Base-by-base conservation (phyloP, 2,113 vertebrate genomes). In the Protobothrops flavoviridis region DNA sequence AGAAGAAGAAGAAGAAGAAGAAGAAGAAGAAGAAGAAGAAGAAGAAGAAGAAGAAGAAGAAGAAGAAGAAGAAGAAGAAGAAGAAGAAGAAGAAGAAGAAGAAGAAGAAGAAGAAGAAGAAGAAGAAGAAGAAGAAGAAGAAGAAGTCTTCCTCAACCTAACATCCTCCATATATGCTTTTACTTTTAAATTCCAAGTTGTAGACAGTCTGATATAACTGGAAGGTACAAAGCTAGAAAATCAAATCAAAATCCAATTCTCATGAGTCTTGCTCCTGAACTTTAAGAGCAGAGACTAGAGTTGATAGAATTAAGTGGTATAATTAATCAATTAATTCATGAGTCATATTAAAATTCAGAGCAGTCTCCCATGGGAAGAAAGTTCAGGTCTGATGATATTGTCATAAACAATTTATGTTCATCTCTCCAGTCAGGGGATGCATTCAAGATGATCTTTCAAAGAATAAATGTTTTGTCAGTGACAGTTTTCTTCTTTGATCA, bases 281-380 rank as follows among this genome's bases (percentile, higher is more conserved):
- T 3, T 29, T 24, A 93, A 85, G 33, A 94, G 91, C 0, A 7
- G 81, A 89, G 81, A 93, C 86, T 90, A 53, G 55, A 86, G 81
- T 43, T 90, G 88, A 93, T 64, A 93, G 81, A 93, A 93, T 93
- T 93, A 90, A 93, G 61, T 93, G 92, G 74, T 90, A 93, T 90
- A 93, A 93, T 93, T 90, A 90, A 87, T 90, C 92, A 24, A 87
- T 93, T 93, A 93, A 93, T 93, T 87, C 92, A 93, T 93, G 89
- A 93, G 64, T 86, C 89, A 90, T 64, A 90, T 93, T 93, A 90
- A 93, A 87, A 93, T 90, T 90, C 89, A 93, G 92, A 90, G 74
- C 45, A 26, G 81, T 53, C 89, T 53, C 89, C 50, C 7, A 23
- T 39, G 81, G 20, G 12, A 59, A 87, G 56, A 86, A 64, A 87